A percentile compares a stretch with the other conserved stretches of the same genome.
phyloP scores from a whole-genome alignment of 2,113 vertebrate species.

The Catharus minimus region DNA sequence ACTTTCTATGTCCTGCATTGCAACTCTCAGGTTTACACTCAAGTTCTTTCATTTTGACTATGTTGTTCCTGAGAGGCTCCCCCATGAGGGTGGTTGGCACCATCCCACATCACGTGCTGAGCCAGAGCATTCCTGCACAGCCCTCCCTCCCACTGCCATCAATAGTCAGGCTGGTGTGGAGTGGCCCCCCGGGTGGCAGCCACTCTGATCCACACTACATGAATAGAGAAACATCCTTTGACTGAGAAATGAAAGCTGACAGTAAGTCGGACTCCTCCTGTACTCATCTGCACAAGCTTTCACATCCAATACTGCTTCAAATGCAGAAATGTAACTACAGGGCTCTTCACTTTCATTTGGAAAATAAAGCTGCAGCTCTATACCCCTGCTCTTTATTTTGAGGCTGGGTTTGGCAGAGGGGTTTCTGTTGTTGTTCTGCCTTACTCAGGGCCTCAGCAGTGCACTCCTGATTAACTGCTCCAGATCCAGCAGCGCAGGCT shows the following conservation, averaged over 20 bases:
- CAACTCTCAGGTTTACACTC: background rate
- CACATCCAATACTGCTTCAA: slow-evolving; percentile 38
- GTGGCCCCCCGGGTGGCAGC: background rate
- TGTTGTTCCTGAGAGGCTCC: accelerated
- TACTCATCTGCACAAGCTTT: slow-evolving; percentile 21
- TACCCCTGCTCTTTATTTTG: background rate
- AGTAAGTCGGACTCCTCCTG: slow-evolving; percentile 31
- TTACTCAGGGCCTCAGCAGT: background rate
- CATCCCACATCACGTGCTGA: background rate
- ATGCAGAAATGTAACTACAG: slow-evolving; percentile 16
- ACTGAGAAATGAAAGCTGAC: slow-evolving; percentile 59
- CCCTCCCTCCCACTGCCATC: background rate
- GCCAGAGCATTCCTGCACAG: background rate
- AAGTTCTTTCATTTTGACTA: accelerated
- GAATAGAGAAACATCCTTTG: background rate
- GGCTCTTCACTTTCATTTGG: background rate
- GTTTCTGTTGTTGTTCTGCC: background rate
- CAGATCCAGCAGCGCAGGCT: background rate
- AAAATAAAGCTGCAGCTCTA: background rate
- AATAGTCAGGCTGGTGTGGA: background rate
- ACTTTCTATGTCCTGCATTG: accelerated
- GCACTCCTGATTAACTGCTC: background rate
- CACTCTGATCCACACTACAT: background rate
- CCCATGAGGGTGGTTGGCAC: accelerated
- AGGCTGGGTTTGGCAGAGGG: background rate